Evolutionary conservation across 1,140 invertebrate genomes (phyloP).

Genomic region (Drosophila navojoa): DNA sequence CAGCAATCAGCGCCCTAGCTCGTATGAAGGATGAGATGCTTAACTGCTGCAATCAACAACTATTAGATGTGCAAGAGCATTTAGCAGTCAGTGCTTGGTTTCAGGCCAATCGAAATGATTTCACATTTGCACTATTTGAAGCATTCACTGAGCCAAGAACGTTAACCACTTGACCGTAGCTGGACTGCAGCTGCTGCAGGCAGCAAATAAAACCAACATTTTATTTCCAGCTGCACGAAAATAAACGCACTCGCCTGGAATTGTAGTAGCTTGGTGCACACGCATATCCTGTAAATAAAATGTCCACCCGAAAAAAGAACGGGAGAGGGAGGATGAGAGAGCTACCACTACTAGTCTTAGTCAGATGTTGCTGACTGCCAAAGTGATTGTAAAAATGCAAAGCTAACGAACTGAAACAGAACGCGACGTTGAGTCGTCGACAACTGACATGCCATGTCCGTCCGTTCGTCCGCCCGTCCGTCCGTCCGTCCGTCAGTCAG

Average conservation of each 20-base stretch:
- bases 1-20: too few relatives aligned
- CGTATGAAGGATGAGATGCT: too few relatives aligned
- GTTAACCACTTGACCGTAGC: background rate
- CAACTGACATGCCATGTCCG: constrained; percentile 64
- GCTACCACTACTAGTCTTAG: background rate
- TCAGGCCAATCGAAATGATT: constrained; percentile 29
- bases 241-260: constrained; percentile 69
- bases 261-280: constrained; percentile 63
- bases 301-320: constrained; percentile 60
- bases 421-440: constrained; percentile 50
- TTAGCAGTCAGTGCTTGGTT: background rate
- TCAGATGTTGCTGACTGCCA: constrained; percentile 41
- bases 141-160: constrained; percentile 23
- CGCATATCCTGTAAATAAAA: constrained; percentile 77
- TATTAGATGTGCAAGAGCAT: too few relatives aligned
- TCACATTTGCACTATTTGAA: constrained; percentile 29
- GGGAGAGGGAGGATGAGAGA: background rate
- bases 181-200: constrained; percentile 48
- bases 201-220: constrained; percentile 76
- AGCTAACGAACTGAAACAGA: constrained; percentile 80
- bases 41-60: too few relatives aligned
- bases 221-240: constrained; percentile 76
- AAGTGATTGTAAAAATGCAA: constrained; percentile 81
- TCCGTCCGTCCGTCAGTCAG: constrained; percentile 24
- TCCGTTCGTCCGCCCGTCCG: constrained; percentile 1